Base-by-base conservation (phyloP, 2,797 vertebrate genomes). In the Lepidocolaptes lacrymiger region DNA sequence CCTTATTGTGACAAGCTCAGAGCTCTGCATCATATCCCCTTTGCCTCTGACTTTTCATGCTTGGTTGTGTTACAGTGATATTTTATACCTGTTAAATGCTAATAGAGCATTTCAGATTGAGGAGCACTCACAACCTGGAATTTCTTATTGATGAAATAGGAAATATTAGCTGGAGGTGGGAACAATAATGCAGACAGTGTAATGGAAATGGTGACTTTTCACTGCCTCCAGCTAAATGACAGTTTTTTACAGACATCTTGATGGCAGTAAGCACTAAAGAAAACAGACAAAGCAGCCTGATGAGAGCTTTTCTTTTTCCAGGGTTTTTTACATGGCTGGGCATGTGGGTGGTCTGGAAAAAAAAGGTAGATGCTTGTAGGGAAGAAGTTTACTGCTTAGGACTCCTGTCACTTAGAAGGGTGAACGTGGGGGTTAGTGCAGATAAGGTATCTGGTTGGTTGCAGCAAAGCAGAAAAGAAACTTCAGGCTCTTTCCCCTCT, bases 81-180 rank as follows among this genome's bases (percentile, higher is more conserved):
- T 80, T 95, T 92, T 56, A 39, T 49, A 10, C 0, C 0, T 43
- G 26, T 63, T 73, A 77, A 46, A 59, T 86, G 66, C 59, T 82
- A 67, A 63, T 1, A 51, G 67, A 67, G 59, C 34, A 12, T 73
- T 86, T 68, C 0, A 8, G 58, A 58, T 16, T 30, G 72, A 72
- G 1, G 11, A 81, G 54, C 68, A 72, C 46, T 72, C 27, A 34
- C 32, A 41, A 3, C 34, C 55, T 69, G 63, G 88, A 88, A 52
- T 59, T 46, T 46, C 12, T 46, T 64, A 72, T n/a, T 77, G 72
- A 95, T 92, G 78, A 93, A 89, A 91, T 44, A 89, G 85, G 89
- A 79, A 89, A 39, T 67, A 66, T 58, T 37, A 92, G 66, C 73
- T 75, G 55, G 62, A 30, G 44, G 24, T 93, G 52, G 63, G 52